These are phyloP conservation scores for Zeugodacus cucurbitae DNA, from an alignment of 1,140 invertebrate species.

Conservation along the genomic window DNA sequence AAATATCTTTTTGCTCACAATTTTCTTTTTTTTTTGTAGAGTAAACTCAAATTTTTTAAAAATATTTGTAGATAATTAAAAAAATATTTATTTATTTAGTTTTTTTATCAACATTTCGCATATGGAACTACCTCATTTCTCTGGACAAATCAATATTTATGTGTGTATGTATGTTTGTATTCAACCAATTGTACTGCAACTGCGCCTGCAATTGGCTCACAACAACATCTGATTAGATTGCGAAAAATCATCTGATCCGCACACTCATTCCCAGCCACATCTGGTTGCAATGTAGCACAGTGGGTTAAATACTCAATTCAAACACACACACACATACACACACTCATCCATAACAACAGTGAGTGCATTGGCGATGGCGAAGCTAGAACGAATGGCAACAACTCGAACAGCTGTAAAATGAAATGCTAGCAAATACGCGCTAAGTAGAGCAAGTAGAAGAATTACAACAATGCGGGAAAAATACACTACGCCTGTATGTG, in stretches of 20 bases:
- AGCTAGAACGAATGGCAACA: not conserved
- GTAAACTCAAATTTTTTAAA: no score
- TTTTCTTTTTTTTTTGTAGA: no score
- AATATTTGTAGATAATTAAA: no score
- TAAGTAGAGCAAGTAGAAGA: slow-evolving; percentile 21
- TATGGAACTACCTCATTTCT: no score
- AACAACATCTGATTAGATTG: not conserved
- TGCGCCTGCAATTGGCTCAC: not conserved
- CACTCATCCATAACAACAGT: not conserved
- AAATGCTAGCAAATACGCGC: not conserved
- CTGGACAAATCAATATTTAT: not conserved
- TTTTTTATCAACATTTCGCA: no score
- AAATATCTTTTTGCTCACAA: no score
- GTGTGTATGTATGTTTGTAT: not conserved
- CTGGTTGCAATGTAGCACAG: not conserved
- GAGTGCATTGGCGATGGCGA: not conserved
- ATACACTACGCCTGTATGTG: not conserved
- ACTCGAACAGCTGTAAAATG: not conserved
- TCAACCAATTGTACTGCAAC: not conserved
- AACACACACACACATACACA: not conserved
- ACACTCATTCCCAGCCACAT: not conserved
- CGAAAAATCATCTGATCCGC: not conserved
- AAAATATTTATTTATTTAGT: no score
- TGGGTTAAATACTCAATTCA: slow-evolving; percentile 19
- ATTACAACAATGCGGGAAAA: slow-evolving; percentile 28